Evolutionary conservation across 2,888 invertebrate species (phyloP).

Genomic region (Heliconius ismenius): DNA sequence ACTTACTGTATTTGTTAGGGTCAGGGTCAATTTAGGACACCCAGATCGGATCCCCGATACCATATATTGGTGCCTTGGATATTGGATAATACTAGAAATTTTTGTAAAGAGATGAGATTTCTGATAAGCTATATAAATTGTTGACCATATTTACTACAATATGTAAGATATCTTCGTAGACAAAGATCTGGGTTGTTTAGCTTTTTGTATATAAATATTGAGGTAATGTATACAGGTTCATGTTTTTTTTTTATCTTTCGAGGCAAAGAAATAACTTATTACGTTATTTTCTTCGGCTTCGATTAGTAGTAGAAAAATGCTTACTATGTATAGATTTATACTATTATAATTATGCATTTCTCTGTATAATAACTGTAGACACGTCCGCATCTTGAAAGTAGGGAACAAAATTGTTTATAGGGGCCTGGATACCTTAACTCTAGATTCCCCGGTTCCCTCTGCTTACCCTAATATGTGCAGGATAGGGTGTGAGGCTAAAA

Average conservation of each 20-base stretch:
- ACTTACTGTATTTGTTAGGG: constrained; percentile 35
- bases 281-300: neutral
- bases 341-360: too few species aligned
- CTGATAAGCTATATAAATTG: constrained; percentile 12
- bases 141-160: neutral
- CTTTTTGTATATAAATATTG: neutral
- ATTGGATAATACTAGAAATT: constrained; percentile 8
- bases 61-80: neutral
- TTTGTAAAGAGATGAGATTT: neutral
- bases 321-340: too few species aligned
- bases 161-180: neutral
- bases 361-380: too few species aligned
- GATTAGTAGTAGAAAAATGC: too few species aligned
- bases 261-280: neutral
- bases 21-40: constrained; percentile 35
- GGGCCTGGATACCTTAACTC: too few species aligned
- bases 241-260: neutral
- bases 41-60: constrained; percentile 16
- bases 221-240: neutral
- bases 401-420: too few species aligned
- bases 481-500: too few species aligned
- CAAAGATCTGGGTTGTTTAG: neutral
- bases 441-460: too few species aligned
- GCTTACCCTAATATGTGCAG: too few species aligned
- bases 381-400: too few species aligned